Evolutionary conservation across 2,797 vertebrate species (phyloP), one percentile per base, ranked within the genome.

Genomic region (Xenentodon cancila): DNA sequence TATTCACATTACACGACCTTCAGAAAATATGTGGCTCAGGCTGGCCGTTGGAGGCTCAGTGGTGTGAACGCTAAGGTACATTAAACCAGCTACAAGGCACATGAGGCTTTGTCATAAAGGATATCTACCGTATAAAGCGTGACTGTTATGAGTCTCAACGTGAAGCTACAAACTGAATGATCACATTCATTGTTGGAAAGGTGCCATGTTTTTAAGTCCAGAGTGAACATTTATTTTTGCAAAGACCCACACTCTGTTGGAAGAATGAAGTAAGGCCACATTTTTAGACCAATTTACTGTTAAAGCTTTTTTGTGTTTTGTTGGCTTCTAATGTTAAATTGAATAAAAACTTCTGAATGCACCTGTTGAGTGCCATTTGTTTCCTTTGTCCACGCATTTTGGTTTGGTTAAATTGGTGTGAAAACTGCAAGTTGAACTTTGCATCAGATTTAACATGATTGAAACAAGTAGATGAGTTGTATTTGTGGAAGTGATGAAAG

Each of bases 31-130:
- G 60, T 16, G n/a, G 46, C 79, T 77, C 62, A 0, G 53, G 53
- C 17, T 19, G 79, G 80, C 75, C 77, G 66, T 84, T 77, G 77
- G 70, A 53, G 66, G 81, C 46, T 71, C 54, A 80, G 84, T 78
- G 84, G 73, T 34, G 86, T 88, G 78, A 84, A 82, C 53, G 75
- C 27, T 0, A 64, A 67, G 86, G 76, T 61, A 81, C 85, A 86
- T 91, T 86, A 88, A 89, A 77, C 82, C 81, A 48, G 59, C 77
- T 77, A 81, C 58, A 68, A 87, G 83, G 64, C 74, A 69, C 79
- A 75, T 9, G 42, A 21, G 32, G 75, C 60, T 18, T 69, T 43
- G 71, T 80, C 81, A 58, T 84, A 78, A 88, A 89, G 50, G 64
- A 71, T 72, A 51, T 63, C 59, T 51, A 69, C 49, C 73, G 79